Evolutionary conservation across 2,797 vertebrate genomes (phyloP), one percentile per base, ranked within the genome.

Genomic region (Pangasius sanitwongsei): DNA sequence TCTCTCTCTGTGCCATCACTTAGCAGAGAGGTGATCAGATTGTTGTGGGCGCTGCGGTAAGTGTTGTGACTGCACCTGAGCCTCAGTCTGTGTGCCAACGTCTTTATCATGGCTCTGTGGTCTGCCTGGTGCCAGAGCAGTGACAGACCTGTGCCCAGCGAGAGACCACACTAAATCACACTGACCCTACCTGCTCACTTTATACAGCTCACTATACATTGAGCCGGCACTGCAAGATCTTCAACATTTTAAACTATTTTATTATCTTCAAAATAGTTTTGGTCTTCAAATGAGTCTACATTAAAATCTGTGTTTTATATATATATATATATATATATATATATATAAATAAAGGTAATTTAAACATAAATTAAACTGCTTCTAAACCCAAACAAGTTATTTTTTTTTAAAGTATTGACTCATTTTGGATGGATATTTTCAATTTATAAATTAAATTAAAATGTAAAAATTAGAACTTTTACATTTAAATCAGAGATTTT

Each of bases 21-120:
- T 93, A 91, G 93, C 89, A 86, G 74, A 85, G 93, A 91, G 94
- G 93, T 92, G 94, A 95, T 95, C 92, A 93, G 95, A 93, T 93
- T 92, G 94, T 93, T 93, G 93, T 92, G 90, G 92, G 90, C 87
- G 91, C 92, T 75, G 88, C 92, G 92, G 93, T 93, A 92, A 91
- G 93, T 92, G 90, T 87, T 93, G 94, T 92, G 91, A 94, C 90
- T 87, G 89, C 94, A 95, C 95, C 95, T 95, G 95, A 96, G 94
- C 89, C 90, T 53, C 80, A 15, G 90, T 91, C 90, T 37, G 90
- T 93, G 94, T 94, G 95, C 94, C 95, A 95, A 95, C 92, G 91
- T 94, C 94, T 95, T 95, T 94, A 94, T 95, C 94, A 91, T 93
- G 93, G 91, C 93, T 93, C 92, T 92, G 91, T 85, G 85, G 44